Conservation (phyloP, 2,888 invertebrate genomes). For the Apocheima hispidaria region DNA sequence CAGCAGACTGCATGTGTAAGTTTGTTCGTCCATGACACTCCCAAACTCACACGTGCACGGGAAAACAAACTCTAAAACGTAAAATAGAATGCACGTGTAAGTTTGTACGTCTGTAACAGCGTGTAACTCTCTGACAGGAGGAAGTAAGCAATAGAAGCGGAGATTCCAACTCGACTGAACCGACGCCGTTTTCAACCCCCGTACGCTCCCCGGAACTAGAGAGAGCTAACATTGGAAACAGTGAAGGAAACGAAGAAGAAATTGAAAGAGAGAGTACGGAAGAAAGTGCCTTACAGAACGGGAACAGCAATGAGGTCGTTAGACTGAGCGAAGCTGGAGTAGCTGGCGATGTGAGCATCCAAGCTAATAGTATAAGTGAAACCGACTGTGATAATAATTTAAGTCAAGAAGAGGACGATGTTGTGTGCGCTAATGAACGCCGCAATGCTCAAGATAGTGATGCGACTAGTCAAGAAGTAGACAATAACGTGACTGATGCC, state of each 20-base stretch:
- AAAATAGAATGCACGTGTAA: conserved; percentile 55
- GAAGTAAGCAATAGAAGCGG: conserved; percentile 77
- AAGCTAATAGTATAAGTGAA: conserved; percentile 74
- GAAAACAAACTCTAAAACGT: conserved; percentile 29
- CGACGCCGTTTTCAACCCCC: conserved; percentile 76
- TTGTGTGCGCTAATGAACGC: conserved; percentile 73
- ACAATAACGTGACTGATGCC: conserved; percentile 34
- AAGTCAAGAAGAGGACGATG: conserved; percentile 83
- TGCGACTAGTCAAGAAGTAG: conserved; percentile 63
- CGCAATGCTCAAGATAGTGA: conserved; percentile 62
- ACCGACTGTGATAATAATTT: conserved; percentile 83
- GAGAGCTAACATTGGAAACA: conserved; percentile 35
- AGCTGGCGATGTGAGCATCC: conserved; percentile 33
- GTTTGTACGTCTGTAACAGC: conserved; percentile 62
- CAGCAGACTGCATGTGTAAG: conserved; percentile 13
- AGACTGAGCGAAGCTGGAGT: conserved; percentile 11
- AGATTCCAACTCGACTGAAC: conserved; percentile 70
- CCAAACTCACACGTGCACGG: conserved; percentile 61
- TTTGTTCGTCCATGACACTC: conserved; percentile 19
- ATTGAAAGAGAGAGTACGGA: conserved; percentile 15
- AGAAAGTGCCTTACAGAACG: conserved; percentile 41
- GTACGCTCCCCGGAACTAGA: conserved; percentile 66
- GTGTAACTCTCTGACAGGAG: conserved; percentile 78
- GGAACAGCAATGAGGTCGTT: conserved; percentile 41
- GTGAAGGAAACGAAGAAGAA: conserved; percentile 17